Conservation (phyloP, 2,797 vertebrate species). For the Gymnocypris eckloni region DNA sequence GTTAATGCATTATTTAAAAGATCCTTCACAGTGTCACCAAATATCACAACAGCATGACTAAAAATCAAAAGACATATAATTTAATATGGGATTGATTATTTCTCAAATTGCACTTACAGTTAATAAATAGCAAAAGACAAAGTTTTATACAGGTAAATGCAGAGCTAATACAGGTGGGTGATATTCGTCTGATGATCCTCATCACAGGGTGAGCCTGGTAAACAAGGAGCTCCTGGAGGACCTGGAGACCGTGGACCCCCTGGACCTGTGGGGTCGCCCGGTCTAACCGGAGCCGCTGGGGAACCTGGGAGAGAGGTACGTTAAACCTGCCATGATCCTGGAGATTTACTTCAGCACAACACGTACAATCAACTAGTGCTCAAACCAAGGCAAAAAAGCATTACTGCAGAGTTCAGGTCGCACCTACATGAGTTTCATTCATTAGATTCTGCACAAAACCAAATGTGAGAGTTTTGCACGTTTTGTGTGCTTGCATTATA, state of each 20-base stretch:
- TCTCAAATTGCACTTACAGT: neutral
- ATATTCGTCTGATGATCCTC: neutral
- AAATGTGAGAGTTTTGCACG: neutral
- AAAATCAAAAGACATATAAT: neutral
- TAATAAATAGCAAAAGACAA: neutral
- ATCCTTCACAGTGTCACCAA: neutral
- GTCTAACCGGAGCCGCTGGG: conserved; percentile 90
- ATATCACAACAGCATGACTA: neutral
- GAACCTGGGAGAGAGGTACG: conserved; percentile 93
- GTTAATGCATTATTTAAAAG: neutral
- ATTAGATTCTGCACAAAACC: neutral
- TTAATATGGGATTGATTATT: neutral
- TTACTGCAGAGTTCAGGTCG: neutral
- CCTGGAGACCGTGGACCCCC: conserved; percentile 92
- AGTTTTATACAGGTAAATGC: neutral
- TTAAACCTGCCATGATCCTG: neutral
- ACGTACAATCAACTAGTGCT: neutral
- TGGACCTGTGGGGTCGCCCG: conserved; percentile 91
- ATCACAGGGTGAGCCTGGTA: conserved; percentile 91
- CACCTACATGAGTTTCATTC: neutral
- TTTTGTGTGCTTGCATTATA: neutral
- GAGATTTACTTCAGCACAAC: neutral
- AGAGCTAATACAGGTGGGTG: neutral
- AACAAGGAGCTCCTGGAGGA: conserved; percentile 89
- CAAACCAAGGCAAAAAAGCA: neutral